Conservation (phyloP, 1,140 invertebrate species). For the Philotrypesis tridentata region DNA sequence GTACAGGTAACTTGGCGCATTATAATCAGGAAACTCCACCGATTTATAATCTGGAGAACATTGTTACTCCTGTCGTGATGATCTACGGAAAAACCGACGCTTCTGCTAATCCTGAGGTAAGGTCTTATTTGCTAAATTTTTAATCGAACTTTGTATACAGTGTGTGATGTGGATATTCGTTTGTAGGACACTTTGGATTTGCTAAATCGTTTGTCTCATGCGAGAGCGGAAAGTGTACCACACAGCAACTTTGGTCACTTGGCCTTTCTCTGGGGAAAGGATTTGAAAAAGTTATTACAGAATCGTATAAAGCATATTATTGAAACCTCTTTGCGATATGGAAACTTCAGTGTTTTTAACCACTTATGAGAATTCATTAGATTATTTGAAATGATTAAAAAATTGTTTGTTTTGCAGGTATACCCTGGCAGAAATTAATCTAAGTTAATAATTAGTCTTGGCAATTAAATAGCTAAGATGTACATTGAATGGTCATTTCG, state of each 20-base stretch:
- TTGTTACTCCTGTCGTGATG: conserved; percentile 76
- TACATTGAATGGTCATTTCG: too few relatives aligned
- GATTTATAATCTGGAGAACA: conserved; percentile 73
- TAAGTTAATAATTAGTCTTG: too few relatives aligned
- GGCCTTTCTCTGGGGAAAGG: conserved; percentile 79
- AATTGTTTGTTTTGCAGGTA: too few relatives aligned
- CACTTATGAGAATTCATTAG: too few relatives aligned
- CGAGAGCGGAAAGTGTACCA: conserved; percentile 72
- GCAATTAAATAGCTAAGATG: too few relatives aligned
- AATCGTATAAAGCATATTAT: conserved; percentile 58
- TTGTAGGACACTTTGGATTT: conserved; percentile 62
- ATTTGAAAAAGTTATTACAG: conserved; percentile 76
- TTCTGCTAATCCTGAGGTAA: conserved; percentile 66
- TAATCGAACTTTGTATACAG: too few relatives aligned
- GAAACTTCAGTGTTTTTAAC: too few relatives aligned
- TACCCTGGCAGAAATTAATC: too few relatives aligned
- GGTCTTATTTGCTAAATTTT: not conserved
- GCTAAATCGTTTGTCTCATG: conserved; percentile 69
- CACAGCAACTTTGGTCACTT: conserved; percentile 76
- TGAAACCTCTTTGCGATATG: not conserved
- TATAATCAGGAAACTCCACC: conserved; percentile 75
- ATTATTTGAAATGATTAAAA: too few relatives aligned
- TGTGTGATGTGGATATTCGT: too few relatives aligned
- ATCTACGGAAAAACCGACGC: conserved; percentile 76
- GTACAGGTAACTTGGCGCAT: conserved; percentile 69